Evolutionary conservation across 1,140 invertebrate species (phyloP), one percentile per base, ranked within the genome.

Genomic region (Prorops nasuta): DNA sequence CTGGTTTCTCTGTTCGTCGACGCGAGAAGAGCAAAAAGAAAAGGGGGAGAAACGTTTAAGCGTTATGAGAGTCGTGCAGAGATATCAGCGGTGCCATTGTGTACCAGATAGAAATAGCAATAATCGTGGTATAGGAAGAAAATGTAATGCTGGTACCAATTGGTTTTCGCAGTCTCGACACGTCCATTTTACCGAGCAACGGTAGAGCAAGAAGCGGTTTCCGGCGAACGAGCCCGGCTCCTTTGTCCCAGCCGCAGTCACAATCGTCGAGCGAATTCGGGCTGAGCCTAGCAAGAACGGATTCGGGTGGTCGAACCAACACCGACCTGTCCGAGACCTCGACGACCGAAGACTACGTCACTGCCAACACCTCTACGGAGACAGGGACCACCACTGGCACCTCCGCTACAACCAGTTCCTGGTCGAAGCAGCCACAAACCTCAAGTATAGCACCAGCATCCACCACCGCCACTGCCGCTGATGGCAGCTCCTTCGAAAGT

Each of bases 311-410:
- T 44, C 84, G 81, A 68, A 83, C 85, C 1, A 88, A 87, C 66
- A 89, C 84, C 3, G 89, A 91, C 69, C 80, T 90, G 16, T 91
- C 89, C 7, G 89, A 92, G 76, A 91, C 90, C 45, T 90, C 88
- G 15, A 89, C 88, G 18, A 92, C 90, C 18, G 90, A 93, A 66
- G 91, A 93, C 67, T 94, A 93, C 71, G 86, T 90, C 51, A 93
- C 91, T 63, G 91, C 91, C 67, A 91, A 87, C 71, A 91, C 89
- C 21, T 88, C 86, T 56, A 87, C 84, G 50, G 86, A 85, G 43
- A 82, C 80, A 15, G 79, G 80, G 60, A 83, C 79, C 52, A 81
- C 81, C 1, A 74, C 72, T 20, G 76, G 77, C 39, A 80, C 71
- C 12, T 72, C 66, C 39, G 70, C 68, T n/a, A 74, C 67, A 22